Evolutionary conservation across 2,797 vertebrate species (phyloP).

Genomic region (Urocyon cinereoargenteus): DNA sequence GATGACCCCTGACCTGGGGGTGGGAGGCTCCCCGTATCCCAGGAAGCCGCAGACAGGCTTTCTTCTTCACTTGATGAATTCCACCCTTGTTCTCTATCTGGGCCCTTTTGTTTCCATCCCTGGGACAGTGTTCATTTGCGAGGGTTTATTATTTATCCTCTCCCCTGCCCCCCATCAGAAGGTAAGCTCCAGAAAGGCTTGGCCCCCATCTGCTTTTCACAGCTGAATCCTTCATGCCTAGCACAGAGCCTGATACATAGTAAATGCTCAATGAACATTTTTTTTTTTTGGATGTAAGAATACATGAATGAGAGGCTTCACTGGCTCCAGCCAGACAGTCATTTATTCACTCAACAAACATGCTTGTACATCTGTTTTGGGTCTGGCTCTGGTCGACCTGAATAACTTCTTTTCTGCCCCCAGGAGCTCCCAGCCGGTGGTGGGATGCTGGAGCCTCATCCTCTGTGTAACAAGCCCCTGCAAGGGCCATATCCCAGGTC

Average conservation of each 20-base stretch:
- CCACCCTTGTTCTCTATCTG: background rate
- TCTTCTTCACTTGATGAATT: background rate
- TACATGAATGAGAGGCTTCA: background rate
- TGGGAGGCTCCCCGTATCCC: background rate
- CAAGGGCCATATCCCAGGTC: conserved; percentile 42
- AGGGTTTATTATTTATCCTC: background rate
- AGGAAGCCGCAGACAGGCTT: background rate
- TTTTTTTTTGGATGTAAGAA: background rate
- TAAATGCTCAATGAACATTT: background rate
- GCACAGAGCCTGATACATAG: background rate
- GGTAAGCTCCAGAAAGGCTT: background rate
- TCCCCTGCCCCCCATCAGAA: background rate
- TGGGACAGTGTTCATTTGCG: background rate
- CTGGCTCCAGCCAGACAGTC: background rate
- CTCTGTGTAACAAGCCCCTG: conserved; percentile 60
- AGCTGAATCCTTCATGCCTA: background rate
- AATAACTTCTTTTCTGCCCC: background rate
- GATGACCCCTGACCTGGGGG: background rate
- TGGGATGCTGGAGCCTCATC: conserved; percentile 51
- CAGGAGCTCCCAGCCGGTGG: background rate
- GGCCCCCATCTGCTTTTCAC: background rate
- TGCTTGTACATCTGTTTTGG: background rate
- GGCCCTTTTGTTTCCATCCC: background rate
- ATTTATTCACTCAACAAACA: background rate
- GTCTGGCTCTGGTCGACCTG: conserved; percentile 50